Conservation (phyloP, 2,797 vertebrate genomes). For the Margarornis squamiger region DNA sequence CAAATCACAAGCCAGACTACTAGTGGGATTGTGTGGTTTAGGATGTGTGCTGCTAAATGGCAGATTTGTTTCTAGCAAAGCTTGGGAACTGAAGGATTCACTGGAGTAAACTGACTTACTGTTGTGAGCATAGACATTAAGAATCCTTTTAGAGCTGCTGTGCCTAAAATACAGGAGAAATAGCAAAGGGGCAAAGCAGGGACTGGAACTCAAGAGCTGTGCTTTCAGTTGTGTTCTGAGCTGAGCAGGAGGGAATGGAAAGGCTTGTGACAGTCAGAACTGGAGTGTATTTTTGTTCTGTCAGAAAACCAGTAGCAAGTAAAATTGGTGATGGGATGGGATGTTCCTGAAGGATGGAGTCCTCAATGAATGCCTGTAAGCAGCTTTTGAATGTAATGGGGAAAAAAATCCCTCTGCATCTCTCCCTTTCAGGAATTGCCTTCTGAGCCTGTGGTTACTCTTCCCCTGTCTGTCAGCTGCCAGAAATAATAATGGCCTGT, state of each 20-base stretch:
- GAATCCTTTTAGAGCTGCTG: not conserved
- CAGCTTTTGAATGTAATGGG: not conserved
- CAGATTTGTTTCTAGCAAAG: not conserved
- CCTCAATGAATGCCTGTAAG: not conserved
- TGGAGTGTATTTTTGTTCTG: not conserved
- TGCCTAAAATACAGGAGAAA: not conserved
- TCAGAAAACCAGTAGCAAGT: not conserved
- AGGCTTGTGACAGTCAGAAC: not conserved
- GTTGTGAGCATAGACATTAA: not conserved
- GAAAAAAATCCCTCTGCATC: not conserved
- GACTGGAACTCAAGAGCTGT: not conserved
- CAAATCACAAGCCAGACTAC: not conserved
- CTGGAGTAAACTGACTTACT: not conserved
- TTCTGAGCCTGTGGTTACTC: not conserved
- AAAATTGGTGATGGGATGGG: not conserved
- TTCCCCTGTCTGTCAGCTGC: not conserved
- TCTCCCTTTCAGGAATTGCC: not conserved
- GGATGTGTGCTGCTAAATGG: not conserved
- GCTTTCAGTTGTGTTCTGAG: not conserved
- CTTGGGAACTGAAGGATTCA: not conserved
- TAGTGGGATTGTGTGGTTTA: not conserved
- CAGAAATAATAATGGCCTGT: not conserved
- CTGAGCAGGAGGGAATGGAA: not conserved
- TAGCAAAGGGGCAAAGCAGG: not conserved
- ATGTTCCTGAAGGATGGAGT: not conserved